A percentile compares a stretch with the other conserved stretches of the same genome.
phyloP scores from a whole-genome alignment of 2,797 vertebrate species.

The Pantherophis vulpinus region DNA sequence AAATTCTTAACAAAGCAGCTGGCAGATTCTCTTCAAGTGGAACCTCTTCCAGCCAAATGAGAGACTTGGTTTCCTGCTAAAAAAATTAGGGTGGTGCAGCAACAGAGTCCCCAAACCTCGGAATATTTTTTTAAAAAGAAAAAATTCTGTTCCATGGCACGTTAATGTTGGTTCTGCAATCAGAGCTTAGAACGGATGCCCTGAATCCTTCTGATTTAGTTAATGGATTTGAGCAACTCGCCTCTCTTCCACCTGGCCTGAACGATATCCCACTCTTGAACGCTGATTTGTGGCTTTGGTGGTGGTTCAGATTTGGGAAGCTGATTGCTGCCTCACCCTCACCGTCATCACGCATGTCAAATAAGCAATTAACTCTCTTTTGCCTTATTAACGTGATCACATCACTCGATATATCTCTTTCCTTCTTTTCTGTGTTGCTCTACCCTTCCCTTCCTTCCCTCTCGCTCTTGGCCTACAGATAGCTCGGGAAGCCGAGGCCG shows the following conservation, averaged over 20 bases:
- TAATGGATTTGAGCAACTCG: neutral
- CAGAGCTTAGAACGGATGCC: neutral
- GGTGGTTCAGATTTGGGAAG: slow-evolving; percentile 11
- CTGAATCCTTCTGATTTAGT: neutral
- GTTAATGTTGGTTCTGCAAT: neutral
- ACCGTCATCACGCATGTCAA: slow-evolving; percentile 37
- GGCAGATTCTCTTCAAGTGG: neutral
- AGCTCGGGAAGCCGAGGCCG: slow-evolving; percentile 81
- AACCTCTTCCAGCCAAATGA: slow-evolving; percentile 5
- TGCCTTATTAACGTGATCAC: slow-evolving; percentile 29
- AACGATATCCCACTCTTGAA: accelerated
- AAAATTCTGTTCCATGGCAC: accelerated
- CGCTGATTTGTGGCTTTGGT: neutral
- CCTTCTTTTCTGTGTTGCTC: slow-evolving; percentile 66
- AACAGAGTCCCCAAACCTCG: neutral
- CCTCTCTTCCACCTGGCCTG: neutral
- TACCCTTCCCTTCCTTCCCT: slow-evolving; percentile 49
- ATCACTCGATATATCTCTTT: slow-evolving; percentile 65
- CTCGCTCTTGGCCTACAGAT: slow-evolving; percentile 74
- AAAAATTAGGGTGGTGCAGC: neutral
- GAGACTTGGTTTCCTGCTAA: neutral
- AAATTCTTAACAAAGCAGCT: too few relatives aligned
- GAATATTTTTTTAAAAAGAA: neutral
- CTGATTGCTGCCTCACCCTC: slow-evolving; percentile 29
- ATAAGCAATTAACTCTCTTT: slow-evolving; percentile 49